phyloP scores from a whole-genome alignment of 1,140 invertebrate species.

The Pachypsylla venusta region DNA sequence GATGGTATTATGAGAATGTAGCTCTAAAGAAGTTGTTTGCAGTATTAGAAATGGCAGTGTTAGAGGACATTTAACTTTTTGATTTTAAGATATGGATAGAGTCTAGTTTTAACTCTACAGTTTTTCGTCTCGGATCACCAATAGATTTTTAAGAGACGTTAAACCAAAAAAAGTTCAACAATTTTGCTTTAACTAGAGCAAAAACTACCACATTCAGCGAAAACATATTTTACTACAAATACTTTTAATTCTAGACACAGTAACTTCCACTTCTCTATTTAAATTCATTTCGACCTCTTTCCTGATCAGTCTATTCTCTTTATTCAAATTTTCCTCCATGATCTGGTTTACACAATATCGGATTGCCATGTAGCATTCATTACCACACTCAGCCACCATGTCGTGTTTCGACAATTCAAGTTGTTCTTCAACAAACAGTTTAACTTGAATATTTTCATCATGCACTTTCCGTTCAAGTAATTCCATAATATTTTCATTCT shows the following conservation, averaged over 20 bases:
- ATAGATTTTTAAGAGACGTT: no score
- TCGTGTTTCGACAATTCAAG: neutral
- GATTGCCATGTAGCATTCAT: neutral
- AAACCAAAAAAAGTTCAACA: no score
- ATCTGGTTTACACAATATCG: neutral
- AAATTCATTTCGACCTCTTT: conserved; percentile 3
- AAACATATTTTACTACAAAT: neutral
- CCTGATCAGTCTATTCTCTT: neutral
- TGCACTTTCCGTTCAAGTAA: neutral
- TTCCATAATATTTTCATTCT: neutral
- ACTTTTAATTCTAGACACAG: neutral
- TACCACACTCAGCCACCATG: neutral
- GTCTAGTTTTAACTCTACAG: no score
- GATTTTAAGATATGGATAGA: no score
- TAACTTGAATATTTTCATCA: neutral
- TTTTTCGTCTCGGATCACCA: no score
- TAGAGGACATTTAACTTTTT: no score
- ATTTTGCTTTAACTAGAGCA: no score
- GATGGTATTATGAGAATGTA: no score
- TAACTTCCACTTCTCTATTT: neutral
- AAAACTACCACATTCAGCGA: no score
- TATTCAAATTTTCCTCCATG: neutral
- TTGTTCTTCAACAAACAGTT: neutral
- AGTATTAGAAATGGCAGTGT: no score
- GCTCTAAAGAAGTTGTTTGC: no score